Evolutionary conservation across 2,113 vertebrate species (phyloP).

Genomic region (Garra rufa): DNA sequence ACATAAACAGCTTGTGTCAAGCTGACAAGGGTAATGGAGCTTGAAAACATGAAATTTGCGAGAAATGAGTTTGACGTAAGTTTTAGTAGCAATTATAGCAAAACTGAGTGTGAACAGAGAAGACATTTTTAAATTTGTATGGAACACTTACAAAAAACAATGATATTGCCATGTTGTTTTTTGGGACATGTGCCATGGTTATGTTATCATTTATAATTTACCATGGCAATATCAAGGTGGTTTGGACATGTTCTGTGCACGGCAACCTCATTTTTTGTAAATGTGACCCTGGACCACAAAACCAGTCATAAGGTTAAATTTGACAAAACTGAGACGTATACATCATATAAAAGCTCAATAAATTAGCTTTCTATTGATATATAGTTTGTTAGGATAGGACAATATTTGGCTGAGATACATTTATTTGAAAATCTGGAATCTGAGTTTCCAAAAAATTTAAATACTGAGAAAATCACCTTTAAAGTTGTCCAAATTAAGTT

Average conservation of each 20-base stretch:
- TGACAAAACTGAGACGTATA: too few species aligned
- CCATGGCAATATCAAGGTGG: background rate
- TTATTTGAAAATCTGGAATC: too few species aligned
- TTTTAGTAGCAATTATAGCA: background rate
- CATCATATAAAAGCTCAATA: too few species aligned
- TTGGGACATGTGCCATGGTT: background rate
- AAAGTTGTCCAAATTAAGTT: too few species aligned
- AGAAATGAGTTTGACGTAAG: constrained; percentile 6
- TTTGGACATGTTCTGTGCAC: background rate
- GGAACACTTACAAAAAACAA: background rate
- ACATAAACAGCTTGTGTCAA: constrained; percentile 21
- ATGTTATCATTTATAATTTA: background rate
- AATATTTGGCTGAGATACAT: too few species aligned
- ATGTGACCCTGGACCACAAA: too few species aligned
- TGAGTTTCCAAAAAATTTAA: too few species aligned
- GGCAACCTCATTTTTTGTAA: background rate
- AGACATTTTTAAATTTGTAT: background rate
- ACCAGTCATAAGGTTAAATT: too few species aligned
- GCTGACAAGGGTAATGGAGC: constrained; percentile 12
- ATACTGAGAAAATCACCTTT: too few species aligned
- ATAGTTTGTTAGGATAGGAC: too few species aligned
- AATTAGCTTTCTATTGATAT: too few species aligned
- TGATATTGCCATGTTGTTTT: background rate
- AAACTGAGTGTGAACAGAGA: background rate
- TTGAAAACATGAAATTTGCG: background rate